Percentiles rank a stretch among this genome's conserved stretches.
phyloP scores from a whole-genome alignment of 2,888 invertebrate genomes.

The Xestia sexstrigata region DNA sequence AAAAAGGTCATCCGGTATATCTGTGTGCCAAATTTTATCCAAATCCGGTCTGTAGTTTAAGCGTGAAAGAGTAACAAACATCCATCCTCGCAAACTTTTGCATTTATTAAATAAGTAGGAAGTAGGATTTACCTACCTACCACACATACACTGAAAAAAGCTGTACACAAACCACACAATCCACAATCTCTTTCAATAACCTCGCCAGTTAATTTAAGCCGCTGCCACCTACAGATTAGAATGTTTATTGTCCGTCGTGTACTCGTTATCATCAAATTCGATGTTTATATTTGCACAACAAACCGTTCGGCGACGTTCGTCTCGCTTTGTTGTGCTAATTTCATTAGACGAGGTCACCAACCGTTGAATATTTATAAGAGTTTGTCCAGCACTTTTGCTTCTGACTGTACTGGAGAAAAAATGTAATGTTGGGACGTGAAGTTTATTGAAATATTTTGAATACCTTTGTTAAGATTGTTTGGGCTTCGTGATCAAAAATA shows the following conservation, averaged over 20 bases:
- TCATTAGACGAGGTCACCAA: conserved; percentile 84
- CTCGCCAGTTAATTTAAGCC: conserved; percentile 58
- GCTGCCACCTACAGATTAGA: conserved; percentile 66
- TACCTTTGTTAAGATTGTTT: conserved; percentile 15
- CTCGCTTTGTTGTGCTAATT: conserved; percentile 89
- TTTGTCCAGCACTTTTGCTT: conserved; percentile 76
- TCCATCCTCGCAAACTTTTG: no score
- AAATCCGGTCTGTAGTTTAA: no score
- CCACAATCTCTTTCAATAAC: conserved; percentile 29
- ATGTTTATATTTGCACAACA: conserved; percentile 88
- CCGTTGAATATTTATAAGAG: conserved; percentile 86
- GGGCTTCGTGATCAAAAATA: conserved; percentile 5
- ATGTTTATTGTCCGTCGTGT: conserved; percentile 67
- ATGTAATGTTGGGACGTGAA: conserved; percentile 35
- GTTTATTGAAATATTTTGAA: conserved; percentile 54
- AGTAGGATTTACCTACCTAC: background rate
- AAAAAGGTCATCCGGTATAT: no score
- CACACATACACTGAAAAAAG: background rate
- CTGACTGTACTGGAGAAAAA: conserved; percentile 64
- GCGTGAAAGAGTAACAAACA: no score
- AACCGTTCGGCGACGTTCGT: conserved; percentile 74
- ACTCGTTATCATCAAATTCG: conserved; percentile 83
- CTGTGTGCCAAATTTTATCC: no score
- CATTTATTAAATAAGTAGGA: no score
- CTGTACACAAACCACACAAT: background rate